phyloP scores from a whole-genome alignment of 2,888 invertebrate genomes.

The Imbricaverruca yamaguchii region DNA sequence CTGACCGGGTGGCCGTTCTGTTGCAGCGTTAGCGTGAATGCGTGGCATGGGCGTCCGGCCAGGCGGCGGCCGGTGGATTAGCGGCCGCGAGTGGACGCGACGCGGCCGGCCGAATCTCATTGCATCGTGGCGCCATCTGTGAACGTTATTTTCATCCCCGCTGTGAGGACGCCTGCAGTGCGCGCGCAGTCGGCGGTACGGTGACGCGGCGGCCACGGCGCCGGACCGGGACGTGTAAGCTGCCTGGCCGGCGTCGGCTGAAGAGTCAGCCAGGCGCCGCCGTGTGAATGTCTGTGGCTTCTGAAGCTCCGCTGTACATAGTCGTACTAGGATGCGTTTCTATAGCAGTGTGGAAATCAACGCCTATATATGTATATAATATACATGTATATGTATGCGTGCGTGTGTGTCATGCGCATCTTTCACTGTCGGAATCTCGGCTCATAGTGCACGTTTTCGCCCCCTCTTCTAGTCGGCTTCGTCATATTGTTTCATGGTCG shows the following conservation, averaged over 20 bases:
- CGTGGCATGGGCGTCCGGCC: neutral
- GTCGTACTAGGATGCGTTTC: conserved; percentile 16
- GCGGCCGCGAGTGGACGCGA: neutral
- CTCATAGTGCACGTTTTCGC: neutral
- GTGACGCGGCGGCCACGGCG: neutral
- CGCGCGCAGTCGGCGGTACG: neutral
- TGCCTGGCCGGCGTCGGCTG: neutral
- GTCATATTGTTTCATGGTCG: conserved; percentile 7
- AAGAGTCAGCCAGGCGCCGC: neutral
- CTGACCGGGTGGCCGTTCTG: neutral
- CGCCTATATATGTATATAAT: neutral
- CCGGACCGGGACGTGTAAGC: no score
- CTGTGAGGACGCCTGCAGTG: neutral
- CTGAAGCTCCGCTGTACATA: conserved; percentile 18
- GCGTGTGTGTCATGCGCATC: neutral
- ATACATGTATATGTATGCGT: neutral
- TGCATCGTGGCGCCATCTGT: neutral
- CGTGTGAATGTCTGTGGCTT: neutral
- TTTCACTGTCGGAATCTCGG: conserved; percentile 10
- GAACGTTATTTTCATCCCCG: neutral
- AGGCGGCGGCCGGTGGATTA: neutral
- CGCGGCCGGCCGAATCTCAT: conserved; percentile 1
- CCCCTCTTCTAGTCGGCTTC: conserved; percentile 8
- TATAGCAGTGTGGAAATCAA: conserved; percentile 17
- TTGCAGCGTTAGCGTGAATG: conserved; percentile 15